phyloP scores from a whole-genome alignment of 2,113 vertebrate genomes.

The Gallinago undulata region DNA sequence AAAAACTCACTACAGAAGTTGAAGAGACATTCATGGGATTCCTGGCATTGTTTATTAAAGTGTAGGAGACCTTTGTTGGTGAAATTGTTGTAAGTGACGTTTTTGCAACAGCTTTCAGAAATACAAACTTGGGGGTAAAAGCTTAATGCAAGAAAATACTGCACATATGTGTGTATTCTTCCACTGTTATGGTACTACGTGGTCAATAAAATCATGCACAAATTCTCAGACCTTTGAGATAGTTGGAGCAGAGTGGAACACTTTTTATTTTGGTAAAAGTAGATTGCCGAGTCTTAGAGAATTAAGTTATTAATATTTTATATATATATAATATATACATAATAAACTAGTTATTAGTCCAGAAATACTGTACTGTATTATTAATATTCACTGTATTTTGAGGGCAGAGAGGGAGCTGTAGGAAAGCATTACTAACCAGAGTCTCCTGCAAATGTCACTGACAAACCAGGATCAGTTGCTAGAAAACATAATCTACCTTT shows the following conservation, averaged over 20 bases:
- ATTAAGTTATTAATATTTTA: background rate
- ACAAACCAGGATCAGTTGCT: background rate
- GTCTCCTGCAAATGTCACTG: background rate
- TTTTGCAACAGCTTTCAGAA: background rate
- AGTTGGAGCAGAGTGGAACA: background rate
- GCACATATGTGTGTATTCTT: background rate
- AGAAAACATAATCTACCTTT: background rate
- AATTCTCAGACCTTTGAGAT: background rate
- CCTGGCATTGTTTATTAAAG: background rate
- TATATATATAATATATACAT: too few species aligned
- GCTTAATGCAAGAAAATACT: background rate
- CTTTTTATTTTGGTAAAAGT: background rate
- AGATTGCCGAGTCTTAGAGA: background rate
- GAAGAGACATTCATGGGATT: background rate
- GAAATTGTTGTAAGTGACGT: background rate
- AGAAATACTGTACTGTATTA: background rate
- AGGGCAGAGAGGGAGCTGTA: background rate
- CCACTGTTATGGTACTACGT: rapidly evolving
- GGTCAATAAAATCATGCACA: background rate
- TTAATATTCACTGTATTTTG: background rate
- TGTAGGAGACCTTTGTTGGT: background rate
- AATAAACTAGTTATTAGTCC: background rate
- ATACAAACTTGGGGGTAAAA: background rate
- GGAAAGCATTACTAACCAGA: background rate
- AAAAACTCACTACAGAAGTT: background rate